Base-by-base conservation (phyloP, 2,113 vertebrate genomes). In the Phaethon lepturus region DNA sequence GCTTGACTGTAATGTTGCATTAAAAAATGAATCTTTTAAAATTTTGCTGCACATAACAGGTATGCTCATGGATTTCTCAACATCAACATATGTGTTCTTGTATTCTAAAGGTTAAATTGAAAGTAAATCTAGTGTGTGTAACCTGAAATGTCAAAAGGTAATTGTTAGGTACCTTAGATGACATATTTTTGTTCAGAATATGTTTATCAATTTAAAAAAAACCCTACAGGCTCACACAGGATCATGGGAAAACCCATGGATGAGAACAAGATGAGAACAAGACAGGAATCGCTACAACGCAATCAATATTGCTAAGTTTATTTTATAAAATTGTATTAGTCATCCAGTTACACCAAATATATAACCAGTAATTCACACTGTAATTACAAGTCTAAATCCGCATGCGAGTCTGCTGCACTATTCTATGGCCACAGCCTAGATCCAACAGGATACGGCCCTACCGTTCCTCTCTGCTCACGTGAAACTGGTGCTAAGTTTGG, bases 361-460 rank as follows among this genome's bases (percentile, higher is more conserved):
- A 5, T 19, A 83, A 69, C 44, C 62, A 82, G 78, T 10, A 77
- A 69, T 20, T 44, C 58, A 49, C 49, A n/a, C 0, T 2, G 49
- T 53, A 89, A 88, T 93, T 79, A 66, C 58, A 58, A 25, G 62
- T 8, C 84, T 60, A 18, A 59, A 52, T 1, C 50, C 11, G 42
- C 63, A 49, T 7, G 7, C 12, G 0, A 38, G 29, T 0, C 7
- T 2, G n/a, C 80, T 60, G 40, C 62, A 24, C 2, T 4, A 35
- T 28, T 16, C 86, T 9, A 2, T 0, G 13, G 31, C 60, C 84
- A 82, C 52, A 42, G 12, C 1, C 58, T 9, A 53, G 81, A 52
- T n/a, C 11, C 77, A 33, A 26, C 33, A 86, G 49, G 33, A 56
- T 1, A 17, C 0, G 0, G 58, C 9, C 20, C 64, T 6, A 47